Evolutionary conservation across 2,888 invertebrate genomes (phyloP).

Genomic region (Eulithis testata): DNA sequence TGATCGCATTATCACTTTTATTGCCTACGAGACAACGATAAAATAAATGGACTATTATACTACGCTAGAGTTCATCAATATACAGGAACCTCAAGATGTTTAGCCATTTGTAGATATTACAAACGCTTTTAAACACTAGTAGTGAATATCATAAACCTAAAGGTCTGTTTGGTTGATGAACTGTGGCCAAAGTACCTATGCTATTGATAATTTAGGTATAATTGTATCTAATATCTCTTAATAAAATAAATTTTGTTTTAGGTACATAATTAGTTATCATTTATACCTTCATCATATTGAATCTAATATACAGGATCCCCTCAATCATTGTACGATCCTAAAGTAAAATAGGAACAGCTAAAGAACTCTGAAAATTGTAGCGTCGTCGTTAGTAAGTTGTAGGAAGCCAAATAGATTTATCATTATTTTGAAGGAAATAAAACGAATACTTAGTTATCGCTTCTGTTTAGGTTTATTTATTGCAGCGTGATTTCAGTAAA

Average conservation of each 20-base stretch:
- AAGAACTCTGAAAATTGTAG: too few species aligned
- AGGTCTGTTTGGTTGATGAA: conserved; percentile 24
- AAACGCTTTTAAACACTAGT: conserved; percentile 1
- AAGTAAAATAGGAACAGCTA: too few species aligned
- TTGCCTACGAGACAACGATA: conserved; percentile 81
- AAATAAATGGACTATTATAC: conserved; percentile 51
- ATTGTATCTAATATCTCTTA: conserved; percentile 56
- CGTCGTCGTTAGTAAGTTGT: too few species aligned
- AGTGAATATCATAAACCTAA: neutral
- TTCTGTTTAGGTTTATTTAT: conserved; percentile 3
- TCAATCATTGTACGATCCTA: too few species aligned
- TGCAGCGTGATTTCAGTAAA: conserved; percentile 43
- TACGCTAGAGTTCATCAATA: conserved; percentile 12
- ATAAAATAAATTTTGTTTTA: conserved; percentile 59
- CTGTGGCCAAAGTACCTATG: conserved; percentile 50
- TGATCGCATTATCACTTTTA: conserved; percentile 89
- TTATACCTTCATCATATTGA: conserved; percentile 7
- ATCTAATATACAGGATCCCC: too few species aligned
- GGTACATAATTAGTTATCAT: conserved; percentile 35
- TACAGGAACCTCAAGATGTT: neutral
- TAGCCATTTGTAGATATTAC: conserved; percentile 1
- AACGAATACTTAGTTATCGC: neutral
- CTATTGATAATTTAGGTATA: conserved; percentile 47
- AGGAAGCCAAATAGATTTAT: too few species aligned
- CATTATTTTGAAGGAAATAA: conserved; percentile 1